Evolutionary conservation across 2,113 vertebrate genomes (phyloP), one percentile per base, ranked within the genome.

Genomic region (Tautogolabrus adspersus): DNA sequence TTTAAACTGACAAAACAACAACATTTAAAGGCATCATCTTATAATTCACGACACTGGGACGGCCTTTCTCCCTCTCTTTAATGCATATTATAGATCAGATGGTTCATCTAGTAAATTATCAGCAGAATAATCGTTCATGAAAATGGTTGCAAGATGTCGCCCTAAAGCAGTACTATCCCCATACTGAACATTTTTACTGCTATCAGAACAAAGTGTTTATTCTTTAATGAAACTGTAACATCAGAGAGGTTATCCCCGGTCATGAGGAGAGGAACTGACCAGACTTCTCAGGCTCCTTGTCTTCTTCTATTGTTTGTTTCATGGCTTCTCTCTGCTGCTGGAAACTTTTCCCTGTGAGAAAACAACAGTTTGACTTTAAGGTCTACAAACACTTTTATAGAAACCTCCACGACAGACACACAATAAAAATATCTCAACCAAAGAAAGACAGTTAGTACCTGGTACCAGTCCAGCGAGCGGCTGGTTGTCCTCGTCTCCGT

Each of bases 291-390:
- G 98, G 97, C 77, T 98, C 97, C 84, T 98, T 99, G 83, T 99
- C 98, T 92, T 99, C 98, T 91, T 99, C 98, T 94, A 99, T 98
- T 13, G 98, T 99, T 89, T 98, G 98, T 72, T 99, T 99, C 98
- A 99, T 99, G 84, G 98, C 98, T 94, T 99, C 98, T 89, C 98
- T 96, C 92, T 99, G 98, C 83, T 99, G 98, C 90, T 99, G 98
- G 92, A 99, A 99, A 82, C 95, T 97, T 90, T 99, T 99, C 54
- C 98, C 98, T 99, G 87, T 59, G 62, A 65, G 42, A 40, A 69
- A 70, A 59, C 23, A 15, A 40, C 2, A 30, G 7, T 10, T 54
- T 62, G 15, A 72, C 30, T 56, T 23, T 55, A 5, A 0, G 49
- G 19, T 59, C 54, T 61, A 44, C 9, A 22, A 21, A 57, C 22